Evolutionary conservation across 1,140 invertebrate genomes (phyloP).

Genomic region (Drosophila burlai): DNA sequence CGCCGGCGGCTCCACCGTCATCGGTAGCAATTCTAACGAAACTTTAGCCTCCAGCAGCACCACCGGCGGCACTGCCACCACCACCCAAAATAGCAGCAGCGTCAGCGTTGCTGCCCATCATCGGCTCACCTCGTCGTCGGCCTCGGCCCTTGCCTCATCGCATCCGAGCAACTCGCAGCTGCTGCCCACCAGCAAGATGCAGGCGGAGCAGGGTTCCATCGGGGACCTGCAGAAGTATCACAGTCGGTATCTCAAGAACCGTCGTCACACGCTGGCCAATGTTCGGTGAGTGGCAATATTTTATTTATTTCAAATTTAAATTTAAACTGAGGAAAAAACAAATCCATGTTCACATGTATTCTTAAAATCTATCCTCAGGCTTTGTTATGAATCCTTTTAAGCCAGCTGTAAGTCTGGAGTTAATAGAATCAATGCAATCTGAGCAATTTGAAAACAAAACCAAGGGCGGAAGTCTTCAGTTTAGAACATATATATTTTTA

Average conservation of each 20-base stretch:
- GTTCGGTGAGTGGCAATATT: conserved; percentile 91
- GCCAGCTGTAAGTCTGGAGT: not conserved
- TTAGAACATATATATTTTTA: too few species aligned
- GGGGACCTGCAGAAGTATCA: conserved; percentile 94
- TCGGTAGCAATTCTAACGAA: conserved; percentile 82
- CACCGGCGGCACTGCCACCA: conserved; percentile 65
- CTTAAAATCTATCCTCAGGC: not conserved
- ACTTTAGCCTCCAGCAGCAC: conserved; percentile 71
- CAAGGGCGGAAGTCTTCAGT: too few species aligned
- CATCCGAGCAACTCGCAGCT: conserved; percentile 78
- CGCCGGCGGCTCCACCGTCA: conserved; percentile 60
- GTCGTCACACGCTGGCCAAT: conserved; percentile 93
- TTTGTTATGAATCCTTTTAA: not conserved
- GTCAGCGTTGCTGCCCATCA: conserved; percentile 70
- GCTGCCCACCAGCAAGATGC: conserved; percentile 89
- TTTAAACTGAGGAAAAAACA: not conserved
- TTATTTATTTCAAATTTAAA: not conserved
- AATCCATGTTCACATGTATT: not conserved
- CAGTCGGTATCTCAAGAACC: conserved; percentile 91
- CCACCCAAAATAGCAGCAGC: conserved; percentile 82
- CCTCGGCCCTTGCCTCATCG: conserved; percentile 71
- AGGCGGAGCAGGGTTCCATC: conserved; percentile 94
- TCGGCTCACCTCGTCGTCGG: conserved; percentile 70
- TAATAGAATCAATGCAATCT: too few species aligned
- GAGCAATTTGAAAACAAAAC: too few species aligned